Evolutionary conservation across 2,797 vertebrate species (phyloP).

Genomic region (Sphaeramia orbicularis): DNA sequence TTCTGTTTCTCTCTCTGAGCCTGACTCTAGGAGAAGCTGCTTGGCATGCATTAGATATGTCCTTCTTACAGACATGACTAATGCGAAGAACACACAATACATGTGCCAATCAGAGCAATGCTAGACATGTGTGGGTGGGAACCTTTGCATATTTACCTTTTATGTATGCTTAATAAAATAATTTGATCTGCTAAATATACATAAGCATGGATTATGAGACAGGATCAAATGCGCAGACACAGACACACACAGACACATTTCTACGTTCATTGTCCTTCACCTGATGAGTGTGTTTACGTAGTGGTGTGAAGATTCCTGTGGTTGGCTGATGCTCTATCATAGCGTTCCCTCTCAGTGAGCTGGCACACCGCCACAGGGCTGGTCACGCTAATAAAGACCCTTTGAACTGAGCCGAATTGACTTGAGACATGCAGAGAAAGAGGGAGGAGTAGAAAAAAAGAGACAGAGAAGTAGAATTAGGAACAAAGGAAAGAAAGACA

Average conservation of each 20-base stretch:
- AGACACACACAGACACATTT: constrained; percentile 23
- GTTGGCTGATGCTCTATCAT: constrained; percentile 72
- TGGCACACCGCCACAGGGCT: constrained; percentile 66
- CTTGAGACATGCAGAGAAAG: constrained; percentile 62
- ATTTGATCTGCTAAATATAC: constrained; percentile 67
- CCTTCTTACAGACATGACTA: constrained; percentile 67
- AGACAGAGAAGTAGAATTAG: constrained; percentile 63
- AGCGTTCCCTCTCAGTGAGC: constrained; percentile 60
- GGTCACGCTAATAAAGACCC: constrained; percentile 80
- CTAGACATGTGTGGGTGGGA: constrained; percentile 57
- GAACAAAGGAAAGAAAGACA: constrained; percentile 59
- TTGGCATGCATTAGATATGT: constrained; percentile 57
- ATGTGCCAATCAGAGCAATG: constrained; percentile 56
- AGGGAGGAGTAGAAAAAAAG: constrained; percentile 52
- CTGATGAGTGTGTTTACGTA: constrained; percentile 69
- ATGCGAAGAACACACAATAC: constrained; percentile 59
- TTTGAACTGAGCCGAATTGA: constrained; percentile 79
- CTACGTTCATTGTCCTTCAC: constrained; percentile 52
- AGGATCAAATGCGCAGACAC: constrained; percentile 15
- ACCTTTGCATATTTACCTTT: constrained; percentile 63
- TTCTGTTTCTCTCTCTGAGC: constrained; percentile 19
- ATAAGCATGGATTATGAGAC: constrained; percentile 61
- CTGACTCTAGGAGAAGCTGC: constrained; percentile 38
- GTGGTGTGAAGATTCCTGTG: constrained; percentile 63
- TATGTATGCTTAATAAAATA: constrained; percentile 57